Evolutionary conservation across 2,113 vertebrate genomes (phyloP).

Genomic region (Mormyrus lacerda): DNA sequence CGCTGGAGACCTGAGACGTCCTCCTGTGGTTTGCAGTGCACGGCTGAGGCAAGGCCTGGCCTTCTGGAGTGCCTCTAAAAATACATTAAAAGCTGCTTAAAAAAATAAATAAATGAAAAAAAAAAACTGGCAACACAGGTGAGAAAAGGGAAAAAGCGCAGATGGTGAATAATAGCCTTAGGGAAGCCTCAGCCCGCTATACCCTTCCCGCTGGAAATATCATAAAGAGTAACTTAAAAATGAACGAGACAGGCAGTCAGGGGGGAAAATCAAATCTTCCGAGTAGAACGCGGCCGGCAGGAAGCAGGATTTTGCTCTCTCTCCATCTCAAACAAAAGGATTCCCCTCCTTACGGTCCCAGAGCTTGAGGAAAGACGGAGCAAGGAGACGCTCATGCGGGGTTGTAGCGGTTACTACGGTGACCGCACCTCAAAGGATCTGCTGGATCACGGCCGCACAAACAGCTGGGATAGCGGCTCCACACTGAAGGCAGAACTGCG

Average conservation of each 20-base stretch:
- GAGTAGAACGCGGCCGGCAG: not conserved
- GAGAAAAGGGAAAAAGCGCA: not conserved
- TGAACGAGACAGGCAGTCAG: constrained; percentile 9
- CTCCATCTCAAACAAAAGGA: not conserved
- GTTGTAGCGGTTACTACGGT: not conserved
- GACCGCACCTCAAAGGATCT: not conserved
- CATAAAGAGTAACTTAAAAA: constrained; percentile 7
- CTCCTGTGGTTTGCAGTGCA: not conserved
- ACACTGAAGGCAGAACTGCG: not conserved
- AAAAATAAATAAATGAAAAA: not conserved
- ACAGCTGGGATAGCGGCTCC: not conserved
- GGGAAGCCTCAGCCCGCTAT: not conserved
- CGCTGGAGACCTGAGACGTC: not conserved
- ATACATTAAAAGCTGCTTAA: not conserved
- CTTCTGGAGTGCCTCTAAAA: not conserved
- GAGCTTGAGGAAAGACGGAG: not conserved
- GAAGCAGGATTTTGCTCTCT: not conserved
- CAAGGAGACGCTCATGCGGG: not conserved
- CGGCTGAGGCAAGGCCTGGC: not conserved
- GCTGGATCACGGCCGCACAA: not conserved
- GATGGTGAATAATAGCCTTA: constrained; percentile 4
- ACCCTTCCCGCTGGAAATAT: constrained; percentile 1
- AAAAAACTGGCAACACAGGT: constrained; percentile 9
- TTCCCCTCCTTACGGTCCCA: not conserved
- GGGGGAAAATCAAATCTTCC: not conserved